A percentile compares a stretch with the other conserved stretches of the same genome.
phyloP scores from a whole-genome alignment of 2,797 vertebrate species.

The Myotis findleyi region DNA sequence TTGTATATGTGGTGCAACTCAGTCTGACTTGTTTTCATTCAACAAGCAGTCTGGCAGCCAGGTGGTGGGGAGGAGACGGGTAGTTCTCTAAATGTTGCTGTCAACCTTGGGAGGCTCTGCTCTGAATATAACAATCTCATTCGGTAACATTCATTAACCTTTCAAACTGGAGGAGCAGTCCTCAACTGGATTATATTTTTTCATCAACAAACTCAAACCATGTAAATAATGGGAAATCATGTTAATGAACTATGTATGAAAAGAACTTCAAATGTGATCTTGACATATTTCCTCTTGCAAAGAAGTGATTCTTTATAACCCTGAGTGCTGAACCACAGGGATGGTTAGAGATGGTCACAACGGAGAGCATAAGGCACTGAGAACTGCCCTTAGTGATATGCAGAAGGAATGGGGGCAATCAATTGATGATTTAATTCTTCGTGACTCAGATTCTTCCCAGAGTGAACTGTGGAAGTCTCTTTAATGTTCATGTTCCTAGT shows the following conservation, averaged over 20 bases:
- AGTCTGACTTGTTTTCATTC: conserved; percentile 19
- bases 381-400: not conserved
- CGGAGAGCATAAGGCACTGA: not conserved
- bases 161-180: not conserved
- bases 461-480: not conserved
- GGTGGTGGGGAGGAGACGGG: not conserved
- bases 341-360: not conserved
- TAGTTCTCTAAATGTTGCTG: not conserved
- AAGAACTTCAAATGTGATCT: not conserved
- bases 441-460: not conserved
- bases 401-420: not conserved
- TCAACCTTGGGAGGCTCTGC: not conserved
- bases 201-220: not conserved
- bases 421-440: not conserved
- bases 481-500: not conserved
- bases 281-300: conserved; percentile 3
- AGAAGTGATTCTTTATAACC: not conserved
- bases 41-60: not conserved
- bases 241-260: not conserved
- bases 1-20: not conserved
- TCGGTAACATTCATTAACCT: not conserved
- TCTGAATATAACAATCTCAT: not conserved
- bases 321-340: not conserved
- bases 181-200: not conserved
- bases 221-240: not conserved